Evolutionary conservation across 2,113 vertebrate genomes (phyloP).

Genomic region (Nibea coibor): DNA sequence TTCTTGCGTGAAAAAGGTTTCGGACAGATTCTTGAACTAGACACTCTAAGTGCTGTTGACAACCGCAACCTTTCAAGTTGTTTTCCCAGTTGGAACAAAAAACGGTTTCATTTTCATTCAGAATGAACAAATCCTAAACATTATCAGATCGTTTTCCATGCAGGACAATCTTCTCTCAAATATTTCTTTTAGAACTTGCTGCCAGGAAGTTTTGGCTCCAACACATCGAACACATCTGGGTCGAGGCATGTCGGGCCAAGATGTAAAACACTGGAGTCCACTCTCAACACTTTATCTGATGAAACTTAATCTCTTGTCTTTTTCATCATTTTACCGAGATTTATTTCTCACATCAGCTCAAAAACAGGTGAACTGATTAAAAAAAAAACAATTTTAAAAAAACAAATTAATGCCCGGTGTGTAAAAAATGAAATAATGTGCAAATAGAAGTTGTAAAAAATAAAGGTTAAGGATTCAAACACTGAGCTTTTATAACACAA

Average conservation of each 20-base stretch:
- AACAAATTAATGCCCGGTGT: too few relatives aligned
- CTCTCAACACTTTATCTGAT: background rate
- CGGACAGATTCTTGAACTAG: background rate
- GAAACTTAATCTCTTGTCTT: background rate
- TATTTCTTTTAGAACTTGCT: background rate
- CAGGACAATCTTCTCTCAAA: background rate
- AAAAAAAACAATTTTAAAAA: background rate
- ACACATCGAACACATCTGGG: constrained; percentile 2
- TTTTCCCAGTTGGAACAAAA: constrained; percentile 3
- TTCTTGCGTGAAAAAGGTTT: background rate
- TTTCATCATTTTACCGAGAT: background rate
- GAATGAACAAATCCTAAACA: background rate
- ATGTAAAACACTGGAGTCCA: background rate
- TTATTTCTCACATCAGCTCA: background rate
- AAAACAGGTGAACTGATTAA: background rate
- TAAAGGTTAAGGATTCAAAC: too few relatives aligned
- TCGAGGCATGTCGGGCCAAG: background rate
- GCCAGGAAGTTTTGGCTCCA: background rate
- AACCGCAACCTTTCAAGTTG: background rate
- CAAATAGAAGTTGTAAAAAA: too few relatives aligned
- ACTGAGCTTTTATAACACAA: too few relatives aligned
- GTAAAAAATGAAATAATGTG: too few relatives aligned
- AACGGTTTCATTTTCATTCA: background rate
- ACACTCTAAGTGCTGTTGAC: background rate
- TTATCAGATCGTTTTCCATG: background rate